Conservation (phyloP, 2,113 vertebrate genomes). For the Mustela nigripes region DNA sequence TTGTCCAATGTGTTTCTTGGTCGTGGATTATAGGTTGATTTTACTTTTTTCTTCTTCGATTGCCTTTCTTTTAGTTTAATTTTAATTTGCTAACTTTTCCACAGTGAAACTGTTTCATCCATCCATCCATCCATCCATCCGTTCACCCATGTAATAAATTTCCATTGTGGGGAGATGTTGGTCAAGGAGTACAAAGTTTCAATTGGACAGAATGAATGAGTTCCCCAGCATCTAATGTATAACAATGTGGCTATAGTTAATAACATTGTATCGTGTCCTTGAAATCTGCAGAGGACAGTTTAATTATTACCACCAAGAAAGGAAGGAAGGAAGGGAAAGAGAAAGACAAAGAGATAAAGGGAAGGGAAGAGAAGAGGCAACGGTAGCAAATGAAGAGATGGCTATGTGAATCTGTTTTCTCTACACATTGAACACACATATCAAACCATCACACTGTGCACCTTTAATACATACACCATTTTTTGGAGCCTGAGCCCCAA, state of each 20-base stretch:
- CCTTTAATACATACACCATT: accelerated
- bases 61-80: neutral
- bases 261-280: accelerated
- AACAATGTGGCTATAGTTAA: accelerated
- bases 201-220: neutral
- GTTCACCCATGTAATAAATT: too few relatives aligned
- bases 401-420: too few relatives aligned
- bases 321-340: too few relatives aligned
- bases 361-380: too few relatives aligned
- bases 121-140: neutral
- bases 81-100: neutral
- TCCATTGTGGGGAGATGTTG: neutral
- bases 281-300: neutral
- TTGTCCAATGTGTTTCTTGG: neutral
- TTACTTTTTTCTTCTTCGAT: neutral
- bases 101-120: neutral
- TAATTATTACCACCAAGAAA: neutral
- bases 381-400: accelerated
- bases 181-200: neutral
- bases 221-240: accelerated
- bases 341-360: too few relatives aligned
- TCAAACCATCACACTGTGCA: neutral
- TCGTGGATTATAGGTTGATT: accelerated
- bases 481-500: neutral
- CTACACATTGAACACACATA: accelerated